phyloP scores from a whole-genome alignment of 2,888 invertebrate species.

The Drosophila quinaria region DNA sequence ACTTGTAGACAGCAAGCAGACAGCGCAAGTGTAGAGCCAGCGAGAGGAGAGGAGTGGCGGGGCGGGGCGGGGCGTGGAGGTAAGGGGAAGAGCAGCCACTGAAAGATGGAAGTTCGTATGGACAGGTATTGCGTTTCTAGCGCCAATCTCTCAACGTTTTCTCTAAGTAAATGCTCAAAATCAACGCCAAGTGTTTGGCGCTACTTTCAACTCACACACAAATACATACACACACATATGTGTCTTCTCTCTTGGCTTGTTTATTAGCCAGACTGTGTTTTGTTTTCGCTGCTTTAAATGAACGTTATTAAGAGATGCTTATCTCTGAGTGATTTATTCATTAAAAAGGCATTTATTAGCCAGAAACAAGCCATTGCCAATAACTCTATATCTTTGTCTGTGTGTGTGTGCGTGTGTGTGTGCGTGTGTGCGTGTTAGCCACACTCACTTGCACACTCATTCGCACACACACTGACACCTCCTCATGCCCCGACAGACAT shows the following conservation, averaged over 20 bases:
- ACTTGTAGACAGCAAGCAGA: conserved; percentile 70
- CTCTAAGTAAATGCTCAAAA: conserved; percentile 57
- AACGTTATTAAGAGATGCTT: conserved; percentile 85
- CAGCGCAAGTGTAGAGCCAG: conserved; percentile 23
- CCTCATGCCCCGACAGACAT: conserved; percentile 58
- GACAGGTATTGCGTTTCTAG: conserved; percentile 60
- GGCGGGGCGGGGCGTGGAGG: too few species aligned
- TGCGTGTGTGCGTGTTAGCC: conserved; percentile 46
- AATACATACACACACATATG: neutral
- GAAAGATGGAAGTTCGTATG: conserved; percentile 29
- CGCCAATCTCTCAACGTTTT: conserved; percentile 61
- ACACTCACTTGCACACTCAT: conserved; percentile 53
- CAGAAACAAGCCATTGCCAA: conserved; percentile 75
- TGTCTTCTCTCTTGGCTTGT: conserved; percentile 45
- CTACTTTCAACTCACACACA: conserved; percentile 35
- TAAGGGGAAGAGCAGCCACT: conserved; percentile 12
- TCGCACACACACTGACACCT: conserved; percentile 49
- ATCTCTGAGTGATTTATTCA: conserved; percentile 86
- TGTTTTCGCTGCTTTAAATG: conserved; percentile 83
- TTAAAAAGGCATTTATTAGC: conserved; percentile 85
- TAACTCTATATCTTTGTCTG: conserved; percentile 15
- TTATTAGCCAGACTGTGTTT: conserved; percentile 66
- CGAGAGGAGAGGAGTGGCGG: neutral
- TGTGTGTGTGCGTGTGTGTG: neutral
- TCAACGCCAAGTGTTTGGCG: conserved; percentile 61